These are phyloP conservation scores for Perdita meconis DNA, from an alignment of 2,888 invertebrate species.

Conservation along the genomic window DNA sequence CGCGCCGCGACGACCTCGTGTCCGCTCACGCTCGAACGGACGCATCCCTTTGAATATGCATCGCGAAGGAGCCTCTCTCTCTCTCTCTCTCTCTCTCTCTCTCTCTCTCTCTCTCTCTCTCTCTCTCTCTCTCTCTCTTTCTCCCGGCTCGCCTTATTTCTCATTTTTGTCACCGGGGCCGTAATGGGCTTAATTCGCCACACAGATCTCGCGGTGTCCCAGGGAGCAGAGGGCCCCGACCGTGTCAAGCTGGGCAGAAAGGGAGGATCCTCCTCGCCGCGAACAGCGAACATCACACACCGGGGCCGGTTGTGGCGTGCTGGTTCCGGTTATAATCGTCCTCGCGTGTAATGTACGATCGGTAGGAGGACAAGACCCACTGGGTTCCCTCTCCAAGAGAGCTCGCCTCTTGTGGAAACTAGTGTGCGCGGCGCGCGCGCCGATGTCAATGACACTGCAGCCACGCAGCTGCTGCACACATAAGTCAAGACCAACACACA, in stretches of 20 bases:
- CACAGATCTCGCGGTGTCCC: slow-evolving; percentile 42
- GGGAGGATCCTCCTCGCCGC: slow-evolving; percentile 64
- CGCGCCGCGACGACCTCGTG: background rate
- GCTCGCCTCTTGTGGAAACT: slow-evolving; percentile 71
- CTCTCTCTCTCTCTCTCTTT: no score
- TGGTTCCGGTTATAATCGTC: slow-evolving; percentile 75
- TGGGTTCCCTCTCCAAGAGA: slow-evolving; percentile 69
- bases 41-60: slow-evolving; percentile 54
- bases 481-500: slow-evolving; percentile 71
- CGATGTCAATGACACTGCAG: slow-evolving; percentile 80
- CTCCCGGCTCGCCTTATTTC: slow-evolving; percentile 50
- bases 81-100: background rate
- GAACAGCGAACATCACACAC: slow-evolving; percentile 68
- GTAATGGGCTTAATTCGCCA: slow-evolving; percentile 64
- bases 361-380: slow-evolving; percentile 74
- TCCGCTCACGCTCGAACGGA: slow-evolving; percentile 6
- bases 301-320: slow-evolving; percentile 70
- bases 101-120: no score
- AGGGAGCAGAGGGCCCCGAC: slow-evolving; percentile 34
- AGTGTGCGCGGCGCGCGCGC: slow-evolving; percentile 66
- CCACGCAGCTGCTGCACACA: slow-evolving; percentile 71
- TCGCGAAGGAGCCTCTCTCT: slow-evolving; percentile 8
- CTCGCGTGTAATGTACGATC: slow-evolving; percentile 77
- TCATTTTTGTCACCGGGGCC: slow-evolving; percentile 60
- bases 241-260: slow-evolving; percentile 14